A percentile compares a stretch with the other conserved stretches of the same genome.
phyloP scores from a whole-genome alignment of 2,113 vertebrate species.

The Colossoma macropomum region DNA sequence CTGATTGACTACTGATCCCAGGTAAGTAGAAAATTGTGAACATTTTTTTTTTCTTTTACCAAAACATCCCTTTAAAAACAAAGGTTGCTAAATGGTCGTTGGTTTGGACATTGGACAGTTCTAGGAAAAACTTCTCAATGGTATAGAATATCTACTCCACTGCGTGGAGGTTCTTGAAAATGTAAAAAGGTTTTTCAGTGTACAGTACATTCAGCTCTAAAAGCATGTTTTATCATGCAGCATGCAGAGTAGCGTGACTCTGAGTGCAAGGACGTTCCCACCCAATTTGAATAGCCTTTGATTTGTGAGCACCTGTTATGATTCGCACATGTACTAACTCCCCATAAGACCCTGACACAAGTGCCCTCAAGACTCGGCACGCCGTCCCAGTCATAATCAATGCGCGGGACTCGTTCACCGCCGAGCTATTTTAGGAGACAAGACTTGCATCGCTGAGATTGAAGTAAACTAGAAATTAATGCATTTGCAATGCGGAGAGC shows the following conservation, averaged over 20 bases:
- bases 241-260: neutral
- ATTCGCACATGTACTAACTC: conserved; percentile 37
- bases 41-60: too few relatives aligned
- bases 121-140: too few relatives aligned
- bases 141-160: too few relatives aligned
- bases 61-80: too few relatives aligned
- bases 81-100: too few relatives aligned
- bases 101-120: too few relatives aligned
- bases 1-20: too few relatives aligned
- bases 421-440: conserved; percentile 16
- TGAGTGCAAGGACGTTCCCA: conserved; percentile 10
- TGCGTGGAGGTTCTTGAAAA: too few relatives aligned
- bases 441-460: neutral
- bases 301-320: conserved; percentile 30
- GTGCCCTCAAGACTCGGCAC: conserved; percentile 26
- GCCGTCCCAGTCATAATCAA: conserved; percentile 41
- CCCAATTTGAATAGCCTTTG: conserved; percentile 36
- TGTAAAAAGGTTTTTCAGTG: too few relatives aligned
- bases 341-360: conserved; percentile 26
- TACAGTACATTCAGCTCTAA: neutral
- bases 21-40: too few relatives aligned
- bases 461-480: conserved; percentile 46
- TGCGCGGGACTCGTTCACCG: conserved; percentile 5
- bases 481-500: conserved; percentile 41
- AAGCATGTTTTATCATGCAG: neutral